phyloP scores from a whole-genome alignment of 2,797 vertebrate species.

The Scleropages formosus region DNA sequence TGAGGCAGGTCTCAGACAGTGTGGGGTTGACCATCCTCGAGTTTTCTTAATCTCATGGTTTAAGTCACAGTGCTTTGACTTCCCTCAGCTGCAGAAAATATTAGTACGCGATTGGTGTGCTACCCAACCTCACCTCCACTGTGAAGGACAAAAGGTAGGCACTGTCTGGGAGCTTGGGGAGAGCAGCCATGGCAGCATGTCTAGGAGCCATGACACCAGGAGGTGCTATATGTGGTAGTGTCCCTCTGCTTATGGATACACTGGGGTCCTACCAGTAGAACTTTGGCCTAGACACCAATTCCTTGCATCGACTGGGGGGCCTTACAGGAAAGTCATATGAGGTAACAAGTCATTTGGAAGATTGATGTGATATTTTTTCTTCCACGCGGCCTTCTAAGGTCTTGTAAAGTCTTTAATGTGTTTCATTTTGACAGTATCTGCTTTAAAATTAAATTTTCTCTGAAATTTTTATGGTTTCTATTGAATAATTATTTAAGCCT shows the following conservation, averaged over 20 bases:
- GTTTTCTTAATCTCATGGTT: constrained; percentile 65
- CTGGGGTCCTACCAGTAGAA: constrained; percentile 39
- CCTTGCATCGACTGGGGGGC: constrained; percentile 37
- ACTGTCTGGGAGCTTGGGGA: constrained; percentile 33
- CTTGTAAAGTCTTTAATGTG: too few relatives aligned
- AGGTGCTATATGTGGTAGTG: not conserved
- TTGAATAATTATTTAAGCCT: too few relatives aligned
- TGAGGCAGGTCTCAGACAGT: constrained; percentile 39
- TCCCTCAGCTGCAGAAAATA: constrained; percentile 55
- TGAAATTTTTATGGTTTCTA: too few relatives aligned
- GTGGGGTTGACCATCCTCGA: constrained; percentile 40
- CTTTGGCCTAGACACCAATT: constrained; percentile 38
- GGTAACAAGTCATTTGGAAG: constrained; percentile 24
- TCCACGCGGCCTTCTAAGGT: too few relatives aligned
- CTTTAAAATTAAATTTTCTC: not conserved
- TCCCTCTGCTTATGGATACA: constrained; percentile 36
- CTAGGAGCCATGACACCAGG: constrained; percentile 20
- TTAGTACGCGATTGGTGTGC: constrained; percentile 60
- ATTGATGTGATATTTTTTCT: not conserved
- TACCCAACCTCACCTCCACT: constrained; percentile 37
- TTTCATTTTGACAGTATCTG: not conserved
- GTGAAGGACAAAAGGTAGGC: constrained; percentile 35
- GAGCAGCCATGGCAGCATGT: constrained; percentile 31
- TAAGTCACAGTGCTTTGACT: constrained; percentile 52
- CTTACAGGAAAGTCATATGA: constrained; percentile 56